phyloP scores from a whole-genome alignment of 2,797 vertebrate species.

The Arremon brunneinucha region DNA sequence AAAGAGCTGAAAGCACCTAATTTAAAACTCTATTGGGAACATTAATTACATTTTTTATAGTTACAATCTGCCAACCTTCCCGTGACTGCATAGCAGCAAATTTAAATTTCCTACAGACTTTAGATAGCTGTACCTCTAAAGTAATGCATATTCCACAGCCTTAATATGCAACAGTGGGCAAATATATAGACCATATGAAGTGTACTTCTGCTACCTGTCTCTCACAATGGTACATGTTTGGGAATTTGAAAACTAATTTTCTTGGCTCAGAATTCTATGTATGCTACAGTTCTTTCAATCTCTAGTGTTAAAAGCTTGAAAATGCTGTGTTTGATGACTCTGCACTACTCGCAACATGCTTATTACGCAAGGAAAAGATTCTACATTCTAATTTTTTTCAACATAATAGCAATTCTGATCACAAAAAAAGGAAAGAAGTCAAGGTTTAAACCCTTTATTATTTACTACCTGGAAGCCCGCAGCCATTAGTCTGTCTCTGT shows the following conservation, averaged over 20 bases:
- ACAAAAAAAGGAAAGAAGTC: background rate
- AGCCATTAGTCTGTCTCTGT: background rate
- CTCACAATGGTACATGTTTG: background rate
- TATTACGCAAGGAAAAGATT: background rate
- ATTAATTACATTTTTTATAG: conserved; percentile 38
- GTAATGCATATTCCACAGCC: background rate
- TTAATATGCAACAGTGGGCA: background rate
- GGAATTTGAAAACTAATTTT: conserved; percentile 32
- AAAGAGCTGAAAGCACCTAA: conserved; percentile 5
- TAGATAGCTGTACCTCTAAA: background rate
- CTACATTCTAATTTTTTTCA: background rate
- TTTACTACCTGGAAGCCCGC: background rate
- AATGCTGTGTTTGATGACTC: background rate
- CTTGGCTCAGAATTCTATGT: background rate
- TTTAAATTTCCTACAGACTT: conserved; percentile 32
- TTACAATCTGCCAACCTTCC: conserved; percentile 3
- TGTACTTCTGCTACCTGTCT: background rate
- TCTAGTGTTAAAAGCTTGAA: background rate
- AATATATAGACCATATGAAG: background rate
- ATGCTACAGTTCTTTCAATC: background rate
- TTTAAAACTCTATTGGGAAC: conserved; percentile 20
- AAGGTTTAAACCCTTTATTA: background rate
- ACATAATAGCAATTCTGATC: background rate
- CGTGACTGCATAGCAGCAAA: background rate
- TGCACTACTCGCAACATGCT: background rate